These are phyloP conservation scores for Spondyliosoma cantharus DNA, from an alignment of 2,797 vertebrate genomes.

Conservation along the genomic window DNA sequence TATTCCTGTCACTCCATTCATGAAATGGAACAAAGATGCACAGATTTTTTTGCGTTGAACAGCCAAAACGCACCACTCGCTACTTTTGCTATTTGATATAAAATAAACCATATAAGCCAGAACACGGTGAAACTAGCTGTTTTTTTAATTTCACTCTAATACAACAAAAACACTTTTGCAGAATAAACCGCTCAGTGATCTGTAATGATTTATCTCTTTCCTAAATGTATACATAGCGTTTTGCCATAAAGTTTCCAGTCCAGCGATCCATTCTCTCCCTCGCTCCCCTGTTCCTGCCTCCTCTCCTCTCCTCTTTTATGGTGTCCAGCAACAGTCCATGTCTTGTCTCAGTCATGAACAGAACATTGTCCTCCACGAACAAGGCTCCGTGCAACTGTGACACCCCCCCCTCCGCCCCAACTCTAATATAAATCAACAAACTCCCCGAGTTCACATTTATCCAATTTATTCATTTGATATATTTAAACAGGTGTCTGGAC, in stretches of 20 bases:
- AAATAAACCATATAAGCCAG: too few species aligned
- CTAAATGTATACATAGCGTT: constrained; percentile 37
- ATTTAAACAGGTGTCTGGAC: constrained; percentile 75
- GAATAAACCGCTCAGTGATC: neutral
- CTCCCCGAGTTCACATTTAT: constrained; percentile 67
- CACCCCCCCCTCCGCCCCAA: constrained; percentile 19
- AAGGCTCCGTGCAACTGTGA: constrained; percentile 62
- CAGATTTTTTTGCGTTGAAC: neutral
- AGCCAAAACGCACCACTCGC: neutral
- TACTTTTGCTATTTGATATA: neutral
- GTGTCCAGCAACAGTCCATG: constrained; percentile 68
- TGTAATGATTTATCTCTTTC: neutral
- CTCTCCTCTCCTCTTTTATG: constrained; percentile 42
- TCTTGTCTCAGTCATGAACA: constrained; percentile 79
- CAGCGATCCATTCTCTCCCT: constrained; percentile 40
- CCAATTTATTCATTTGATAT: constrained; percentile 69
- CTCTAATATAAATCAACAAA: constrained; percentile 74
- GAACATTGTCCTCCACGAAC: constrained; percentile 74
- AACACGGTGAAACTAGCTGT: neutral
- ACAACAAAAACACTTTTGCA: neutral
- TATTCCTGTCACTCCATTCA: neutral
- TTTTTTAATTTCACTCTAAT: neutral
- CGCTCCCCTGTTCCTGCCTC: constrained; percentile 27
- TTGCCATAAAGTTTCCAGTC: constrained; percentile 41
- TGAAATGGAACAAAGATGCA: neutral